Base-by-base conservation (phyloP, 2,797 vertebrate genomes). In the Nasua narica region DNA sequence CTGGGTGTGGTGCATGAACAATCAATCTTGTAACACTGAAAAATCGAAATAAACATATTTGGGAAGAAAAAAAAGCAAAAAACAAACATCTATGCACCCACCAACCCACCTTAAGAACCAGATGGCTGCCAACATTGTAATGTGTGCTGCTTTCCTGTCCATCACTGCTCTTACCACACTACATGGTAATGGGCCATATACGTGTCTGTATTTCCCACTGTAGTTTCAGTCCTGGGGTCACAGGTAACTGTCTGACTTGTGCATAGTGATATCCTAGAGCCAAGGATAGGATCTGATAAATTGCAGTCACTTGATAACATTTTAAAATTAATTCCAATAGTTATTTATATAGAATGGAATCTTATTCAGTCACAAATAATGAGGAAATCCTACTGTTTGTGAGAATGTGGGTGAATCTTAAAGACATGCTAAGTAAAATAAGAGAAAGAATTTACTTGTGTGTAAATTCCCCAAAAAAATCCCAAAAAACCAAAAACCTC, bases 251-350 rank as follows among this genome's bases (percentile, higher is more conserved):
- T 69, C 50, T 93, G n/a, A 67, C 15, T 90, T 83, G 70, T 50
- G 2, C 37, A 54, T 15, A 58, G 32, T 5, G 19, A 69, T 79
- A 93, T 62, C 16, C 3, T 18, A 92, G 23, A 40, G 23, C 25
- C 74, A 95, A 65, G 25, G 11, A 35, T 14, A 74, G 40, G 10
- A 7, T 3, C 40, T 90, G 40, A 52, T 23, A 89, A 87, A 11
- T 25, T 76, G 16, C 9, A 65, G 50, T 5, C 13, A 69, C 29
- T 48, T 88, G 74, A 67, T 16, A 72, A 58, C 43, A 91, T 87
- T 94, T 94, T 67, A 5, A 76, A 76, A 70, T 48, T 69, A 23
- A 93, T 48, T 85, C 92, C 87, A 97, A 46, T 72, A 40, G 29
- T 12, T n/a, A 14, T n/a, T 50, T 77, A 77, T 35, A 52, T 77